Base-by-base conservation (phyloP, 2,797 vertebrate species). In the Prunella strophiata region DNA sequence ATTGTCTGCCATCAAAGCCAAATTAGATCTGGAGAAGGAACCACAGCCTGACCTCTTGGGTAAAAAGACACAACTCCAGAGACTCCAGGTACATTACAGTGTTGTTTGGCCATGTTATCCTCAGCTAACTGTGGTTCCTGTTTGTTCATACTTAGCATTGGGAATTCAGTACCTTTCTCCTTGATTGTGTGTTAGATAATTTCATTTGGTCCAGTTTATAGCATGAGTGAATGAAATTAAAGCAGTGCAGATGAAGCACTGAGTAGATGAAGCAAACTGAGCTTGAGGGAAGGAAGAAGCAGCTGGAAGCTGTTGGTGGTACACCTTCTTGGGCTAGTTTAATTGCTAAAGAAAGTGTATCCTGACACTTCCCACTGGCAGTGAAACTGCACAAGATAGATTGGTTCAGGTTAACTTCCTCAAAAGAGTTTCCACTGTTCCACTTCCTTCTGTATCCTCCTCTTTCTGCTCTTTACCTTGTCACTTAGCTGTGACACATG, bases 31-130 rank as follows among this genome's bases (percentile, higher is more conserved):
- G 7, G 97, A 98, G 57, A 97, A 98, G 16, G 94, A 94, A 21
- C 97, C 97, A 5, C 98, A 96, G 89, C 98, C 98, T 25, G 98
- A 99, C 92, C 98, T 99, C 66, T 97, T 98, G 45, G 98, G 98
- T 52, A 99, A 99, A 93, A 98, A 99, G 95, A 98, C 98, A 71
- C 98, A 99, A 76, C 97, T 98, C 11, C 98, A 98, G 73, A 98
- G 98, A 90, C 96, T 99, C 43, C 98, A 98, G 98, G 99, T 99
- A 91, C 95, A 96, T 82, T 47, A 15, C 36, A 36, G 9, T 48
- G 17, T 67, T 58, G 66, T 43, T 74, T 80, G 26, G 16, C 55
- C 4, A 0, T 66, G 14, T 61, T 72, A 66, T 72, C 26, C n/a
- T 38, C n/a, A 73, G 61, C 36, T 77, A 54, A 68, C 42, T 71